Conservation (phyloP, 2,797 vertebrate genomes). For the Peromyscus melanophrys region DNA sequence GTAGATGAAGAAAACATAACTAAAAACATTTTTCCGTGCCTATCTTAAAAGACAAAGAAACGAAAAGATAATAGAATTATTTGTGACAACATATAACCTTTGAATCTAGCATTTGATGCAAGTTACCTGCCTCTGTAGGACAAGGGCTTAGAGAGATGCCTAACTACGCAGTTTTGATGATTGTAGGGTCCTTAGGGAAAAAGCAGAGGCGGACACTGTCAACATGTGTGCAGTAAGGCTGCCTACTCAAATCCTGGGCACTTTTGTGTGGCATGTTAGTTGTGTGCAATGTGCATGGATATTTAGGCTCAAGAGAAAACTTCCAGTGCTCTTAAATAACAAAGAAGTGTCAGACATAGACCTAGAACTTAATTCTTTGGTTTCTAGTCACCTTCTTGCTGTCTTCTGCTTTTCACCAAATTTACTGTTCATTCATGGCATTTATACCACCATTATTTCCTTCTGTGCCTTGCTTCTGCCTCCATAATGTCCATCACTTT, state of each 20-base stretch:
- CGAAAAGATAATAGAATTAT: neutral
- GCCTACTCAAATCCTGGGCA: neutral
- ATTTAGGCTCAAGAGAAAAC: conserved; percentile 50
- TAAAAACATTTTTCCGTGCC: neutral
- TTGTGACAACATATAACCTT: conserved; percentile 54
- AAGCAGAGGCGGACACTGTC: neutral
- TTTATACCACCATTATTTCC: neutral
- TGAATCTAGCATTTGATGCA: neutral
- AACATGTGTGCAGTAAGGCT: neutral
- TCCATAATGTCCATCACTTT: neutral
- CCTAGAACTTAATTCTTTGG: conserved; percentile 12
- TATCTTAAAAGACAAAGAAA: conserved; percentile 4
- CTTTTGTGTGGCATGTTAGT: neutral
- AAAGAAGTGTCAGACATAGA: conserved; percentile 18
- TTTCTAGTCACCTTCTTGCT: conserved; percentile 30
- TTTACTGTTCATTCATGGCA: neutral
- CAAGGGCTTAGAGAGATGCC: neutral
- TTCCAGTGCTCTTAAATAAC: neutral
- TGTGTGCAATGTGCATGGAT: neutral
- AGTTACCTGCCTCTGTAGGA: conserved; percentile 33
- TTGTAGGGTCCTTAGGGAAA: neutral
- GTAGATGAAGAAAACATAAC: neutral
- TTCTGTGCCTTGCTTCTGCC: neutral
- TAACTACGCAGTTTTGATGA: neutral
- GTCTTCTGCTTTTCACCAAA: conserved; percentile 21